These are phyloP conservation scores for Enteromius unitaeniatus DNA, from an alignment of 2,797 vertebrate genomes.

Conservation along the genomic window DNA sequence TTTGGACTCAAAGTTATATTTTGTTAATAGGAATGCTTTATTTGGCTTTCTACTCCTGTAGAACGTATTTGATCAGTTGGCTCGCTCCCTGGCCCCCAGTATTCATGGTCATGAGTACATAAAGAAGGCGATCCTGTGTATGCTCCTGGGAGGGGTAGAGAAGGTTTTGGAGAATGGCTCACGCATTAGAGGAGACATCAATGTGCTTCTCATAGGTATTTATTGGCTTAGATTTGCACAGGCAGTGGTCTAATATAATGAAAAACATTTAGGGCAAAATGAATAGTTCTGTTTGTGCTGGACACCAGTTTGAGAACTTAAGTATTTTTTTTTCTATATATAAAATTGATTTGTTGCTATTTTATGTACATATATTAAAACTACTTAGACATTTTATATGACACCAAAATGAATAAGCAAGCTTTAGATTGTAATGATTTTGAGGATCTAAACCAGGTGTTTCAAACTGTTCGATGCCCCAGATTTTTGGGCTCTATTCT, in stretches of 20 bases:
- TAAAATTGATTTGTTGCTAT: neutral
- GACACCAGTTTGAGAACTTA: neutral
- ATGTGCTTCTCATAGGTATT: conserved; percentile 93
- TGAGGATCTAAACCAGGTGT: neutral
- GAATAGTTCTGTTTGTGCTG: neutral
- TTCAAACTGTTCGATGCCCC: neutral
- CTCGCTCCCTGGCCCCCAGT: conserved; percentile 91
- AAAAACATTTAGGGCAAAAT: neutral
- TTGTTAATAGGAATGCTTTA: neutral
- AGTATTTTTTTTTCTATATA: neutral
- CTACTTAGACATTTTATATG: neutral
- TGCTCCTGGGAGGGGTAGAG: conserved; percentile 95
- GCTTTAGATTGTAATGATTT: neutral
- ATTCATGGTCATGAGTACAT: conserved; percentile 97
- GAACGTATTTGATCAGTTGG: conserved; percentile 92
- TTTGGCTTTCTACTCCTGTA: conserved; percentile 60
- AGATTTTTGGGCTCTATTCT: neutral
- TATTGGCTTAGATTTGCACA: neutral
- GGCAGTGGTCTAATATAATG: neutral
- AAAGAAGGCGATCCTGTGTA: conserved; percentile 96
- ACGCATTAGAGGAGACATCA: conserved; percentile 96
- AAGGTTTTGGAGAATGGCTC: conserved; percentile 93
- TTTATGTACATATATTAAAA: neutral
- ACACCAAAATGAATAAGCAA: neutral
- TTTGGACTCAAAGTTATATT: neutral